A percentile compares a stretch with the other conserved stretches of the same genome.
These are phyloP conservation scores for Pyrocephalus nanus DNA, from an alignment of 2,797 vertebrate genomes.

Conservation along the genomic window DNA sequence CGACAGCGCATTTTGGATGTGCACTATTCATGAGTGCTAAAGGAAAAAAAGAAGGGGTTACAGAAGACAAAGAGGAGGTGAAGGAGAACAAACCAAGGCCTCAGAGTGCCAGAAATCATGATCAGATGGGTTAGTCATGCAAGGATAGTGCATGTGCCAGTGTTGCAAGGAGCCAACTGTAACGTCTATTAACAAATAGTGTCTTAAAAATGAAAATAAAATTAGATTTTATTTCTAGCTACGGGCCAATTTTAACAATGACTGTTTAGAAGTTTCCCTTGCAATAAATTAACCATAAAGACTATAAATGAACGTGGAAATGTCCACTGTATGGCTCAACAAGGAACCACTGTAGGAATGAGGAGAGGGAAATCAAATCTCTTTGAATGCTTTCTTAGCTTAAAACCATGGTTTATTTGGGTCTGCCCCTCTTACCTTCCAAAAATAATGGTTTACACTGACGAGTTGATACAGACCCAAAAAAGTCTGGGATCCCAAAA, in stretches of 20 bases:
- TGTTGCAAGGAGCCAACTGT: not conserved
- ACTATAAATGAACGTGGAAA: not conserved
- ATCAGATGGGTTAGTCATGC: slow-evolving; percentile 39
- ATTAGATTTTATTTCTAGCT: not conserved
- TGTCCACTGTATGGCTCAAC: not conserved
- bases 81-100: slow-evolving; percentile 50
- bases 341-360: not conserved
- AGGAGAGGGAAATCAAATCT: not conserved
- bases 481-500: not conserved
- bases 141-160: not conserved
- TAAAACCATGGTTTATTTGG: not conserved
- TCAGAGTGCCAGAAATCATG: slow-evolving; percentile 19
- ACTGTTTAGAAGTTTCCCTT: not conserved
- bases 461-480: not conserved
- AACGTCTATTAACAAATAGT: not conserved
- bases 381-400: not conserved
- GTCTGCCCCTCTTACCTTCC: not conserved
- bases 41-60: slow-evolving; percentile 80
- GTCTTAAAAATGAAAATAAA: not conserved
- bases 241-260: not conserved
- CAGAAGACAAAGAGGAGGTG: slow-evolving; percentile 67
- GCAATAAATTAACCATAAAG: not conserved
- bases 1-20: slow-evolving; percentile 79
- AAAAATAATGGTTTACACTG: not conserved
- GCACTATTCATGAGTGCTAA: slow-evolving; percentile 82